These are phyloP conservation scores for Drosophila planitibia DNA, from an alignment of 2,888 invertebrate genomes.

Conservation along the genomic window DNA sequence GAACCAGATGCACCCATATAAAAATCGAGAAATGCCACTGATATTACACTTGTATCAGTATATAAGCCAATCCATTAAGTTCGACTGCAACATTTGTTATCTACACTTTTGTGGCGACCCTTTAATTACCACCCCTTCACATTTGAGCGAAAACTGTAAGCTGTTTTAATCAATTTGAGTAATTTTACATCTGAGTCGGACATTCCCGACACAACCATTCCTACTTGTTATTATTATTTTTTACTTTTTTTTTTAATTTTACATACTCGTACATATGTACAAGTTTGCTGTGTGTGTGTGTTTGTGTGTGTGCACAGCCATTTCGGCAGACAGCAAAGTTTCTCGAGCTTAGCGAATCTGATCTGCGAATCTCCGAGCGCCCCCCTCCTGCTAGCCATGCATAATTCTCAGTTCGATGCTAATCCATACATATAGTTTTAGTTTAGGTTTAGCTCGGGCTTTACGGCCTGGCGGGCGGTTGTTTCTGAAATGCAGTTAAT, in stretches of 20 bases:
- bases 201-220: background rate
- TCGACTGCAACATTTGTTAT: background rate
- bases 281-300: background rate
- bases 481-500: background rate
- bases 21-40: background rate
- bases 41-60: background rate
- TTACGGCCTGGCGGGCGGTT: conserved; percentile 12
- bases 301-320: conserved; percentile 24
- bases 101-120: background rate
- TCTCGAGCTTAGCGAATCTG: conserved; percentile 18
- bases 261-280: background rate
- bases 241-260: background rate
- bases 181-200: background rate
- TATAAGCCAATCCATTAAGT: background rate
- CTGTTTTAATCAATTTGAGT: background rate
- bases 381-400: background rate
- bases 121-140: background rate
- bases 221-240: background rate
- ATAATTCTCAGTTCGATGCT: conserved; percentile 50
- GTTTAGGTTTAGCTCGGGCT: conserved; percentile 7
- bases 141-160: background rate
- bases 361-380: conserved; percentile 18
- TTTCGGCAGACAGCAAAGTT: conserved; percentile 31
- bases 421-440: conserved; percentile 42
- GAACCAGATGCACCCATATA: background rate